Conservation (phyloP, 1,140 invertebrate genomes). For the Drosophila lacertosa region DNA sequence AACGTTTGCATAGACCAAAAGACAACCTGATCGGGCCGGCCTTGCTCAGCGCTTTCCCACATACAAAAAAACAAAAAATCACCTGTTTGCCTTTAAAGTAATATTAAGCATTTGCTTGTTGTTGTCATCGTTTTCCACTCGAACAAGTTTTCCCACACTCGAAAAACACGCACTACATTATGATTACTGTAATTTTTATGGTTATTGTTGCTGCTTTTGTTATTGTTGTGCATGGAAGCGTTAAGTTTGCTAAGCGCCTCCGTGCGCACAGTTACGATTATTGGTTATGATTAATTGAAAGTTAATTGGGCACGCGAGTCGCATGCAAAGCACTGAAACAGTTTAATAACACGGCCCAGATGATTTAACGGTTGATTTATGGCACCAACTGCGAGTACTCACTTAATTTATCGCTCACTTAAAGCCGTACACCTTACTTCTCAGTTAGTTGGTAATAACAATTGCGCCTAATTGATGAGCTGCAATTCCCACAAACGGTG, state of each 20-base stretch:
- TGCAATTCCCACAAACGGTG: conserved; percentile 3
- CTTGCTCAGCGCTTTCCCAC: conserved; percentile 66
- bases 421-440: background rate
- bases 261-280: conserved; percentile 42
- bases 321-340: conserved; percentile 27
- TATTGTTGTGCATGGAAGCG: conserved; percentile 45
- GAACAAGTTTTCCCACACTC: conserved; percentile 76
- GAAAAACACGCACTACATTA: conserved; percentile 64
- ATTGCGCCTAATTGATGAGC: conserved; percentile 28
- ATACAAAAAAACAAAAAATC: conserved; percentile 44
- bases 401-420: background rate
- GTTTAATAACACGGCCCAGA: conserved; percentile 45
- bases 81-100: conserved; percentile 49
- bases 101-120: conserved; percentile 51
- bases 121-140: conserved; percentile 62
- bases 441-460: conserved; percentile 32
- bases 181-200: conserved; percentile 62
- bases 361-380: conserved; percentile 63
- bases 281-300: conserved; percentile 76
- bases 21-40: conserved; percentile 56
- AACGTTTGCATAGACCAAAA: conserved; percentile 14
- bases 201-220: conserved; percentile 24
- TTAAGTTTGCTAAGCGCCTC: conserved; percentile 52
- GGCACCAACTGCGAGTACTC: conserved; percentile 16
- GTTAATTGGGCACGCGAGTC: conserved; percentile 63